Evolutionary conservation across 2,113 vertebrate genomes (phyloP).

Genomic region (Phalacrocorax carbo): DNA sequence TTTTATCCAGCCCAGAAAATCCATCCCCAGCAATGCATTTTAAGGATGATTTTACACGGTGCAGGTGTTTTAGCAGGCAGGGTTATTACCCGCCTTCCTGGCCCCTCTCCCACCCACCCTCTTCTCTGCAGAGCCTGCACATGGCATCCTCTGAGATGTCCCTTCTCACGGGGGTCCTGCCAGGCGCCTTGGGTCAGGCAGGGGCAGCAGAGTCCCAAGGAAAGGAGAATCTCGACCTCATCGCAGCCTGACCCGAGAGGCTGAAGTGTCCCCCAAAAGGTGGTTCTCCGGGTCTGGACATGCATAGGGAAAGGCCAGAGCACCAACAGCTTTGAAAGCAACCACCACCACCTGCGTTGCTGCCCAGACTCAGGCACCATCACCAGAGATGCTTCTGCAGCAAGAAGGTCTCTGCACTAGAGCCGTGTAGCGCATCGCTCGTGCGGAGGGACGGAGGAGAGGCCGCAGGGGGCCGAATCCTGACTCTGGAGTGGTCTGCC

Average conservation of each 20-base stretch:
- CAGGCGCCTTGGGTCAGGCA: fast-evolving
- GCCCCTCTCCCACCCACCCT: neutral
- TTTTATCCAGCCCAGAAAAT: neutral
- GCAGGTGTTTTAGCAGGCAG: neutral
- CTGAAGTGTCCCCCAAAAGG: fast-evolving
- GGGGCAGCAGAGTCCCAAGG: fast-evolving
- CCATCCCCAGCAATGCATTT: neutral
- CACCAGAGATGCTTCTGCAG: neutral
- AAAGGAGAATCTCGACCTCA: neutral
- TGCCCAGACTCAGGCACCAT: neutral
- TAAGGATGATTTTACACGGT: fast-evolving
- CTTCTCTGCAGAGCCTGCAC: neutral
- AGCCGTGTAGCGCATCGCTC: fast-evolving
- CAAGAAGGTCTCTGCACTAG: fast-evolving
- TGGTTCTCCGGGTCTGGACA: neutral
- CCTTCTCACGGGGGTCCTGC: neutral
- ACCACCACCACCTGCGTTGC: fast-evolving
- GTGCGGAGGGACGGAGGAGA: neutral
- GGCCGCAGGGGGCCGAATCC: neutral
- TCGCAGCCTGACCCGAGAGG: neutral
- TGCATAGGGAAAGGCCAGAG: neutral
- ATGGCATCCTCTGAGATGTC: fast-evolving
- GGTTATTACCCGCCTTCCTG: neutral
- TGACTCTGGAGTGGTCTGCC: neutral
- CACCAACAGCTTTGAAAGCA: neutral